These are phyloP conservation scores for Eristalis arbustorum DNA, from an alignment of 2,888 invertebrate species.

Conservation along the genomic window DNA sequence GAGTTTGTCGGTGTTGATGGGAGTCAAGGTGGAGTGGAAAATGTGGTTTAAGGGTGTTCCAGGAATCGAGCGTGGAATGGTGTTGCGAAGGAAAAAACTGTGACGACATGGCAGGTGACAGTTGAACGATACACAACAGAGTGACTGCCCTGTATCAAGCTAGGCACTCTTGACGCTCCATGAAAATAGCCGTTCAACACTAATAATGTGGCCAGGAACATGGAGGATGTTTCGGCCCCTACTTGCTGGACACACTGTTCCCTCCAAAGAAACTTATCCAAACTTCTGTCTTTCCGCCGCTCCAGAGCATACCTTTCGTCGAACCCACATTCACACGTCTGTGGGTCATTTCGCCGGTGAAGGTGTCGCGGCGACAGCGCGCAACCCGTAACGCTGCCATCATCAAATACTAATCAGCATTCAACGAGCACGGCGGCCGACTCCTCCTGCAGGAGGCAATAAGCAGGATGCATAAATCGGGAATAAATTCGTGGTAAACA, in stretches of 20 bases:
- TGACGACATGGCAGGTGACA: no score
- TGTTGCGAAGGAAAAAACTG: no score
- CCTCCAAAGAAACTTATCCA: not conserved
- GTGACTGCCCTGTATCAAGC: no score
- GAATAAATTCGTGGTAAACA: conserved; percentile 70
- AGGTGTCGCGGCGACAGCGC: not conserved
- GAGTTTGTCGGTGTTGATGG: no score
- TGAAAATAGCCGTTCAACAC: no score
- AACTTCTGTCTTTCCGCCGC: not conserved
- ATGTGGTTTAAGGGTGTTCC: not conserved
- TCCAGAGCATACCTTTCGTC: not conserved
- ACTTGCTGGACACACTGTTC: not conserved
- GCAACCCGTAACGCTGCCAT: conserved; percentile 35
- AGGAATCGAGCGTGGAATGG: not conserved
- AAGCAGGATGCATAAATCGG: conserved; percentile 70
- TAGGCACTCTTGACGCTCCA: no score
- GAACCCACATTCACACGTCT: not conserved
- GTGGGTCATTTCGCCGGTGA: not conserved
- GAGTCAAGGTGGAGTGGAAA: no score
- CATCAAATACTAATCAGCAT: conserved; percentile 70
- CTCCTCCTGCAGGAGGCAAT: conserved; percentile 41
- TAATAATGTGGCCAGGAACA: no score
- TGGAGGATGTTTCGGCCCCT: not conserved
- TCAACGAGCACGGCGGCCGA: conserved; percentile 40
- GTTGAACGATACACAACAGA: no score